Evolutionary conservation across 2,797 vertebrate species (phyloP), one percentile per base, ranked within the genome.

Genomic region (Odontamblyopus rebecca): DNA sequence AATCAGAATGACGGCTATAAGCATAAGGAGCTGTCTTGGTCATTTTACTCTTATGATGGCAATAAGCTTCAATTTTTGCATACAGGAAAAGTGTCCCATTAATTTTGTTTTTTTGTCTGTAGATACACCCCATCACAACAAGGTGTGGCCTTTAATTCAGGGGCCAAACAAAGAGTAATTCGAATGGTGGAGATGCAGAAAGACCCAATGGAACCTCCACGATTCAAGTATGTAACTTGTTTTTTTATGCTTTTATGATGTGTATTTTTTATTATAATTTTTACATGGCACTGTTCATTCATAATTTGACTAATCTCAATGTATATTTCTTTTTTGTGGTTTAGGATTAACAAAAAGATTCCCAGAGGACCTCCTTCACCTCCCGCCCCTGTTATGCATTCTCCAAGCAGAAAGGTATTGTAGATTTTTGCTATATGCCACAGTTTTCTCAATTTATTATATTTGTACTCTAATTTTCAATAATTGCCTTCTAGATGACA

Each of bases 111-210:
- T 64, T 13, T 7, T 65, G 2, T 26, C 79, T 76, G 75, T 57
- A 99, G 98, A 80, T 99, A 99, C 71, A 99, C 98, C 5, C 98
- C 98, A 0, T 99, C 98, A 57, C 98, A 99, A 84, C 98, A 99
- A 88, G 98, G 98, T 3, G 97, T 99, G 59, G 98, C 97, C 4
- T 99, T 99, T 82, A 99, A 99, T 87, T 99, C 98, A 0, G 98
- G 98, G 73, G 97, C 97, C 78, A 99, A 99, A 87, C 98, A 99
- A 79, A 94, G 98, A 75, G 98, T 99, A 78, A 99, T 99, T 88
- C 95, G 97, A 5, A 99, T 99, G 97, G 98, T 99, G 81, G 98
- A 99, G 89, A 99, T 99, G 98, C 98, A 99, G 87, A 99, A 98
- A 84, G 97, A 99, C 79, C 98, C 98, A 2, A 99, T 99, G 97